Evolutionary conservation across 2,113 vertebrate genomes (phyloP).

Genomic region (Hassar affinis): DNA sequence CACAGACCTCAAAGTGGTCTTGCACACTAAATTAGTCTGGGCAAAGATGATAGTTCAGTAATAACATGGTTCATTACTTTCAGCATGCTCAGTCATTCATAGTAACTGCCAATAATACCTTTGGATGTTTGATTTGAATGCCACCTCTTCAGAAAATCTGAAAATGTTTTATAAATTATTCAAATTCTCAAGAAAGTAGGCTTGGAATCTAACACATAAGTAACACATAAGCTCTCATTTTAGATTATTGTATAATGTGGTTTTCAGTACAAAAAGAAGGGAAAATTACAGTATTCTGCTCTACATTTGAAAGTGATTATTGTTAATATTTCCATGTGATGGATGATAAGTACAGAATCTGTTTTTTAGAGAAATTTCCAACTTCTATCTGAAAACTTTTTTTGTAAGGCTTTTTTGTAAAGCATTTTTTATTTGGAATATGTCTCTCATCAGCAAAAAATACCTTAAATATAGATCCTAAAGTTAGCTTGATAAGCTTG

Average conservation of each 20-base stretch:
- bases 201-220: not conserved
- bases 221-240: not conserved
- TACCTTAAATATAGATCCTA: not conserved
- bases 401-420: too few relatives aligned
- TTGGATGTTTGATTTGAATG: conserved; percentile 36
- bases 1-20: conserved; percentile 46
- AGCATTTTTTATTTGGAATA: not conserved
- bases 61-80: conserved; percentile 41
- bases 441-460: not conserved
- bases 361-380: not conserved
- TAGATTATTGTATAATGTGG: not conserved
- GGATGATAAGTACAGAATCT: not conserved
- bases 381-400: not conserved
- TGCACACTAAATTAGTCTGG: conserved; percentile 45
- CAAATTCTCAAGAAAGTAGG: not conserved
- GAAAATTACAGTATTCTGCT: not conserved
- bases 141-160: conserved; percentile 15
- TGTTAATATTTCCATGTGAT: not conserved
- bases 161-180: conserved; percentile 10
- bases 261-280: not conserved
- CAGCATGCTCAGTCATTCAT: conserved; percentile 34
- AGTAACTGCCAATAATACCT: conserved; percentile 19
- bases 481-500: not conserved
- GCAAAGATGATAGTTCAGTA: conserved; percentile 41
- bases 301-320: not conserved